Base-by-base conservation (phyloP, 2,888 invertebrate species). In the Sussaba pulchella region DNA sequence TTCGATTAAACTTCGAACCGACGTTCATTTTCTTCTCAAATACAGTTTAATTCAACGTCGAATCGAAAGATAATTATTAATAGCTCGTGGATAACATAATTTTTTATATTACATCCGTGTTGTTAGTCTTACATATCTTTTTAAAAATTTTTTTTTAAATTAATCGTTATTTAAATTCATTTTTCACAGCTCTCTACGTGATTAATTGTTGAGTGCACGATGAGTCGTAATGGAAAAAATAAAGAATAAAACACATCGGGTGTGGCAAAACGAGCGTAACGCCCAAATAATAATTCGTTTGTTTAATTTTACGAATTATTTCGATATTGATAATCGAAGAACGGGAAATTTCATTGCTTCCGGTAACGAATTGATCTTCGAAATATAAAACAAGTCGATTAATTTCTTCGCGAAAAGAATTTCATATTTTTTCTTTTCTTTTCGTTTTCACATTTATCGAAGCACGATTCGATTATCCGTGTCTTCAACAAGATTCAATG, bases 61-160 rank as follows among this genome's bases (percentile, higher is more conserved):
- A 72, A 43, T 31, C 79, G 72, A 76, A 0, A 39, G 79, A 67
- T 71, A 54, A 76, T 76, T 70, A 61, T 78, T 50, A 47, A 52
- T 71, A 67, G 41, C 67, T n/a, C 26, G 26, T 54, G n/a, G n/a
- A 57, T 31, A 57, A 80, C 70, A 71, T 50, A 52, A 61, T 71
- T 69, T n/a, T 36, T 76, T 80, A 76, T 72, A 80, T 76, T 72
- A 66, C 71, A 79, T 76, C 26, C 61, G 43, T 61, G 21, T 80
- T 54, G 59, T 71, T 75, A 61, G 47, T 61, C 21, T 21, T 66
- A 24, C 50, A 61, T 45, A 9, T 73, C 17, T 69, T 17, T 54
- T 59, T 52, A 24, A 61, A 19, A 52, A 61, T 52, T 14, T 19
- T 17, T 61, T 43, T n/a, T 45, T 31, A n/a, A n/a, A n/a, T n/a